Base-by-base conservation (phyloP, 2,797 vertebrate species). In the Chaenodraco wilsoni region DNA sequence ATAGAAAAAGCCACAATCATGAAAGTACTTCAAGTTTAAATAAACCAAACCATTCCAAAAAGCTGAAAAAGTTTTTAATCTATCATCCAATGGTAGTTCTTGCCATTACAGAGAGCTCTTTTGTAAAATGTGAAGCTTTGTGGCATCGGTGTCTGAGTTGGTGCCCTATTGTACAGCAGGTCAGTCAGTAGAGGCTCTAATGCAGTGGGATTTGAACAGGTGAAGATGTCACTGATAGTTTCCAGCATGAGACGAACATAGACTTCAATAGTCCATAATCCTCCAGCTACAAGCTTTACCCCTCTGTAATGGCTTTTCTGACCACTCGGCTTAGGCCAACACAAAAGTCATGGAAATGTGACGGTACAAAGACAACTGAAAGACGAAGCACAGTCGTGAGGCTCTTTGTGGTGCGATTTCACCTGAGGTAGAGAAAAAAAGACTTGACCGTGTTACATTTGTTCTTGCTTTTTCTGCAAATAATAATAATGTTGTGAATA, bases 171-270 rank as follows among this genome's bases (percentile, higher is more conserved):
- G 73, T 74, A 72, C 58, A 84, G 78, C 76, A 77, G 91, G 84
- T 86, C 89, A 89, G 86, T 57, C 71, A 33, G 84, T 62, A 49
- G 74, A 81, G 74, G 82, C 64, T 76, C 84, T 90, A 92, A 93
- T 86, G 88, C 87, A n/a, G 60, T 79, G 84, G 90, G 90, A 93
- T 94, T 94, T 91, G 87, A 89, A 80, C 80, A 67, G 91, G 91
- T 93, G 91, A 94, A 93, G 88, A 93, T 92, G 90, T 92, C 90
- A 92, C 85, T 81, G 89, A 90, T 89, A 86, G 89, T 90, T 92
- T 92, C 87, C 78, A 86, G 87, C 82, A 83, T 85, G 86, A 86
- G 85, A 84, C 75, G 85, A 87, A 90, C 85, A 90, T 82, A 82
- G 86, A 93, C 88, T 86, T 90, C 87, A 90, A 89, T 84, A 89